Evolutionary conservation across 2,113 vertebrate species (phyloP).

Genomic region (Caretta caretta): DNA sequence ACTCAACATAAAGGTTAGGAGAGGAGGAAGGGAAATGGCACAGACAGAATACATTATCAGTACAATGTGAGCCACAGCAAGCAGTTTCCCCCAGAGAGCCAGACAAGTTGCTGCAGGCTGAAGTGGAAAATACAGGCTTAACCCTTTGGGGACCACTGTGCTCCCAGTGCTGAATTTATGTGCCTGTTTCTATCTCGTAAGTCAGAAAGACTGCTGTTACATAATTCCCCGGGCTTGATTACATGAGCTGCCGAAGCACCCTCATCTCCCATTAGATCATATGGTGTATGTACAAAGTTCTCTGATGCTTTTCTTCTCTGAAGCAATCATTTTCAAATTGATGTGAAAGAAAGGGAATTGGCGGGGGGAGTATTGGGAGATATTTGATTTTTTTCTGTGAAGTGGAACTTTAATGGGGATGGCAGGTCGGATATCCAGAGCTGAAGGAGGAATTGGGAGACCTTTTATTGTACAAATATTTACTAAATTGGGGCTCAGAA

Average conservation of each 20-base stretch:
- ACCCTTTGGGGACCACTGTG: neutral
- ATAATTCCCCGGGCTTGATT: neutral
- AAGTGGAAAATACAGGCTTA: constrained; percentile 30
- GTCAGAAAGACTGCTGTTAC: neutral
- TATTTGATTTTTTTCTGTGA: neutral
- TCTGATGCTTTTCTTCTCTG: neutral
- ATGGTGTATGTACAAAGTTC: neutral
- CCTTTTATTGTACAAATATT: neutral
- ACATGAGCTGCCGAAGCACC: neutral
- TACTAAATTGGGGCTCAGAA: neutral
- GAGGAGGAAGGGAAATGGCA: constrained; percentile 19
- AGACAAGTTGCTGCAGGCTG: constrained; percentile 4
- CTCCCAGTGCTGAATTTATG: constrained; percentile 13
- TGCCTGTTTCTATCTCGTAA: neutral
- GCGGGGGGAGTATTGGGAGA: neutral
- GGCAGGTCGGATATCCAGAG: neutral
- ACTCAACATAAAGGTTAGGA: constrained; percentile 37
- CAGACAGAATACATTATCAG: constrained; percentile 2
- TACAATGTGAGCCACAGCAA: constrained; percentile 1
- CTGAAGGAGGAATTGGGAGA: neutral
- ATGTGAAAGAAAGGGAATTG: neutral
- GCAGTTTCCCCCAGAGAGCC: constrained; percentile 33
- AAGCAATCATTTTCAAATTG: neutral
- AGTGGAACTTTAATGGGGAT: neutral
- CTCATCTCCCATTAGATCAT: neutral